phyloP scores from a whole-genome alignment of 2,113 vertebrate species.

The Scomber scombrus region DNA sequence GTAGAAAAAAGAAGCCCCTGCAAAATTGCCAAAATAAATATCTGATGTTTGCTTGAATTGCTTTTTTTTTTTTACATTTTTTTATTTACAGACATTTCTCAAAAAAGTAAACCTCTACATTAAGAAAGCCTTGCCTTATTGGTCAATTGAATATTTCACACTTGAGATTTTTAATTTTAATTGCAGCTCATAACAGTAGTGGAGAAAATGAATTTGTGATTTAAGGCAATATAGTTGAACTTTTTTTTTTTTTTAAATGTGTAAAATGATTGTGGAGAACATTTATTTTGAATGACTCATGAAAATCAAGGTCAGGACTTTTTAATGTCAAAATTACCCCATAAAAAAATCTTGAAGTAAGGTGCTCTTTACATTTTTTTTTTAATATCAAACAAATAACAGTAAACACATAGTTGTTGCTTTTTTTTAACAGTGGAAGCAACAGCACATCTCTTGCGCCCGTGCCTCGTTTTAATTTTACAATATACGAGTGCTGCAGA shows the following conservation, averaged over 20 bases:
- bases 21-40: neutral
- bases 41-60: neutral
- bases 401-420: slow-evolving; percentile 4
- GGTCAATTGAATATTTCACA: neutral
- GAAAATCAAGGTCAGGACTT: slow-evolving; percentile 5
- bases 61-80: neutral
- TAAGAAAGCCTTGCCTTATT: neutral
- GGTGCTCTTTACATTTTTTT: neutral
- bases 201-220: neutral
- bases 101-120: neutral
- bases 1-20: neutral
- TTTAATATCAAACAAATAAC: neutral
- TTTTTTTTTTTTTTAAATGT: slow-evolving; percentile 15
- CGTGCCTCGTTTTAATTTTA: neutral
- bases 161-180: slow-evolving; percentile 1
- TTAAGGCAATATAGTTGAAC: neutral
- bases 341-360: slow-evolving; percentile 8
- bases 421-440: neutral
- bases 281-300: neutral
- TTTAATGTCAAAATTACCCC: neutral
- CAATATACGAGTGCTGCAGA: slow-evolving; percentile 12
- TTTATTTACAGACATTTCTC: neutral
- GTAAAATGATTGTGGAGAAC: slow-evolving; percentile 12
- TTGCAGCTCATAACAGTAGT: neutral
- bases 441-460: slow-evolving; percentile 7